Evolutionary conservation across 2,797 vertebrate species (phyloP).

Genomic region (Danio aesculapii): DNA sequence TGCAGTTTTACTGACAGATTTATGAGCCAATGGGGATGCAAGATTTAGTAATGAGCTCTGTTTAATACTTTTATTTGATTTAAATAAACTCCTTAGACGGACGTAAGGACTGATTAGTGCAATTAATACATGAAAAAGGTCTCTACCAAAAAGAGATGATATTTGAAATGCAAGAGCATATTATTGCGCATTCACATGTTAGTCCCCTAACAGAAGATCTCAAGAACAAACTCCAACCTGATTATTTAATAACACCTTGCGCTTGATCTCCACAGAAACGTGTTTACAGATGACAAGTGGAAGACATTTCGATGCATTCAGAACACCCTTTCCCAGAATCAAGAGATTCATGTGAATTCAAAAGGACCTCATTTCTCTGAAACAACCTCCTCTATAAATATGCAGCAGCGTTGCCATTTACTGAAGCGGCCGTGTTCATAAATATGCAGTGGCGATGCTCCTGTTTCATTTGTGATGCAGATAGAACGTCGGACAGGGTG

Average conservation of each 20-base stretch:
- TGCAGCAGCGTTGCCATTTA: conserved; percentile 60
- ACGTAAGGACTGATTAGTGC: too few species aligned
- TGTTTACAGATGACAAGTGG: conserved; percentile 59
- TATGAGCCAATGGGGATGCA: too few species aligned
- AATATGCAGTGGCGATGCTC: conserved; percentile 59
- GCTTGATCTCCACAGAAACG: conserved; percentile 49
- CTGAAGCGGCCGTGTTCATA: conserved; percentile 57
- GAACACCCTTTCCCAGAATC: conserved; percentile 59
- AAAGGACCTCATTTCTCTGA: conserved; percentile 62
- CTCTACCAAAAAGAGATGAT: not conserved
- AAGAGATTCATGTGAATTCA: conserved; percentile 63
- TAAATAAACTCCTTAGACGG: too few species aligned
- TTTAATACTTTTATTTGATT: too few species aligned
- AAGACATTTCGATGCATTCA: conserved; percentile 56
- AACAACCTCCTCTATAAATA: conserved; percentile 66
- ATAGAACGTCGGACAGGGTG: conserved; percentile 50
- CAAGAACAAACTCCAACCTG: conserved; percentile 54
- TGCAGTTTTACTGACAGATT: too few species aligned
- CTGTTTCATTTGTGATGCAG: conserved; percentile 64
- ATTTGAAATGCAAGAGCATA: not conserved
- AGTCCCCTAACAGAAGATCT: conserved; percentile 29
- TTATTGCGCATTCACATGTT: not conserved
- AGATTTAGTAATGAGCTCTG: too few species aligned
- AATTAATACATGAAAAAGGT: too few species aligned
- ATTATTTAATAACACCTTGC: conserved; percentile 63